These are phyloP conservation scores for Chlorodrepanis virens DNA, from an alignment of 2,113 vertebrate species.

Conservation along the genomic window DNA sequence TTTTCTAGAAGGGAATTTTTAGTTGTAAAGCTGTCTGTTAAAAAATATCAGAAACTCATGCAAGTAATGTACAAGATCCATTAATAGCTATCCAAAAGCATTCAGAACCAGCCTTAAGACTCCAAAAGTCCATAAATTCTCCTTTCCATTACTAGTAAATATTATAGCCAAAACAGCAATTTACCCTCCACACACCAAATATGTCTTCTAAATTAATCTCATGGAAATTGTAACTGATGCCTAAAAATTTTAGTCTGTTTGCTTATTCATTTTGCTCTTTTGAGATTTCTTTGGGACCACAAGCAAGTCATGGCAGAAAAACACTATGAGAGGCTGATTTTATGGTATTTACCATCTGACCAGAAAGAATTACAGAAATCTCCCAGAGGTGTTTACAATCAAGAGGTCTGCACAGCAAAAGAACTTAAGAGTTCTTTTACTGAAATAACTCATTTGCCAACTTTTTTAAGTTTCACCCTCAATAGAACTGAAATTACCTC, in stretches of 20 bases:
- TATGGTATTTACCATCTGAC: not conserved
- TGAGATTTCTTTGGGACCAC: not conserved
- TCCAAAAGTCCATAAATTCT: not conserved
- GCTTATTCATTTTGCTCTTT: not conserved
- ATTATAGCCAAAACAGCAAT: not conserved
- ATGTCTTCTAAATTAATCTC: not conserved
- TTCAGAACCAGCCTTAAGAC: not conserved
- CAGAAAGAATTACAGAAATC: not conserved
- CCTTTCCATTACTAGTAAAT: not conserved
- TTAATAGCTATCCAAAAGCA: not conserved
- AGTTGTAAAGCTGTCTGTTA: not conserved
- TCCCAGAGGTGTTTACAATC: not conserved
- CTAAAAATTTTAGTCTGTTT: not conserved
- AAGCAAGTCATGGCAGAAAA: not conserved
- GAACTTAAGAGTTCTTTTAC: not conserved
- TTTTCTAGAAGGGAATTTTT: not conserved
- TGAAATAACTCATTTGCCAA: not conserved
- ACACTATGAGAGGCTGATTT: not conserved
- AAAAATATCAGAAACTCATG: not conserved
- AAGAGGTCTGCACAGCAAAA: not conserved
- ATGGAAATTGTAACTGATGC: not conserved
- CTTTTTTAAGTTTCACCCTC: not conserved
- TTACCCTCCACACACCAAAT: not conserved
- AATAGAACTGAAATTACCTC: not conserved
- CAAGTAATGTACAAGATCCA: not conserved